Evolutionary conservation across 2,797 vertebrate genomes (phyloP).

Genomic region (Cynopterus sphinx): DNA sequence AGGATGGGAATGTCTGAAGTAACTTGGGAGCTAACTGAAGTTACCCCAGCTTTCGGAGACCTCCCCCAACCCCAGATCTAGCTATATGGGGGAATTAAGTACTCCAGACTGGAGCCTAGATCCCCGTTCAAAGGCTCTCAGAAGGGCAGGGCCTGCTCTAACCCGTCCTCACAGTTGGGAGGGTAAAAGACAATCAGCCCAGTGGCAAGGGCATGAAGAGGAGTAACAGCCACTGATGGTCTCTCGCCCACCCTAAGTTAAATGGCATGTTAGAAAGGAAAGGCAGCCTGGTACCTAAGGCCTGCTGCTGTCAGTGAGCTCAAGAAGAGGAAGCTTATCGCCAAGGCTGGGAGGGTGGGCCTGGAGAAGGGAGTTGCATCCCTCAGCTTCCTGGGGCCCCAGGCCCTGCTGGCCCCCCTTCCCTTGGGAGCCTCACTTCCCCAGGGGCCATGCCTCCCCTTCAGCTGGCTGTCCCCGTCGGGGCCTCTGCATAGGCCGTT

Average conservation of each 20-base stretch:
- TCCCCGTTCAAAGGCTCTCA: background rate
- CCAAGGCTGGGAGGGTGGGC: background rate
- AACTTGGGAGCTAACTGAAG: background rate
- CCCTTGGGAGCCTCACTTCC: background rate
- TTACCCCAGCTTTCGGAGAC: background rate
- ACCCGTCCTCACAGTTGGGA: background rate
- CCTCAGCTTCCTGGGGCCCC: background rate
- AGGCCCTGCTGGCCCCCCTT: background rate
- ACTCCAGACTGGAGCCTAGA: background rate
- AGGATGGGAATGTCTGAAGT: background rate
- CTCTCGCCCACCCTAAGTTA: background rate
- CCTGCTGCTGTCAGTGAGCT: background rate
- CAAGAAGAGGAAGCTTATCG: background rate
- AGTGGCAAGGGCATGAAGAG: background rate
- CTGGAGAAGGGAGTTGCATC: background rate
- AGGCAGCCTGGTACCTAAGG: background rate
- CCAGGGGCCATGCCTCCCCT: background rate
- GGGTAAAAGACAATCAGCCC: background rate
- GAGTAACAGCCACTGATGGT: background rate
- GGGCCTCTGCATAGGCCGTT: background rate
- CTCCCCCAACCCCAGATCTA: too few species aligned
- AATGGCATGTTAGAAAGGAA: background rate
- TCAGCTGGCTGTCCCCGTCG: background rate
- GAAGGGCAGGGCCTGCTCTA: background rate
- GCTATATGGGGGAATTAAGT: background rate